Base-by-base conservation (phyloP, 2,797 vertebrate species). In the Gymnoscopelus microlampas region DNA sequence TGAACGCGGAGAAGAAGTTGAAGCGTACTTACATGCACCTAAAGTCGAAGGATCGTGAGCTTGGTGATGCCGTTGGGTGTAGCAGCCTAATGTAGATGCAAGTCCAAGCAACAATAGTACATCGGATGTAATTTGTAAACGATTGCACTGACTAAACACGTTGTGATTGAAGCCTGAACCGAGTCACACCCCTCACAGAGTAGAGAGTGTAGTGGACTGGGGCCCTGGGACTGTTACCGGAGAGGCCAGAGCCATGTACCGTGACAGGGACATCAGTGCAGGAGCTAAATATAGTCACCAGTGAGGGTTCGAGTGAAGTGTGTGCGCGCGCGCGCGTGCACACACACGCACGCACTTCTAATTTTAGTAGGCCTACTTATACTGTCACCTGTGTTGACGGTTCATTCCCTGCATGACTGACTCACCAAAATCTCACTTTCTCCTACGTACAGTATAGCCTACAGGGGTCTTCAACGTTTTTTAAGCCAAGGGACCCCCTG, bases 211-310 rank as follows among this genome's bases (percentile, higher is more conserved):
- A 5, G 32, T 4, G 32, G 32, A 3, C 32, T 35, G 39, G 15
- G 71, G 51, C 56, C 64, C 39, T 44, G 53, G 19, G 65, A 50
- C 76, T 84, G 88, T 75, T 74, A 89, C 81, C 71, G 65, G 89
- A 90, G 88, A 85, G 70, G 70, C 24, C 72, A 1, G 54, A 72
- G 83, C 74, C 82, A 85, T 74, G 26, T 61, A 44, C 44, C 65
- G 19, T 68, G 55, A 69, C 10, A 63, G 71, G 77, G 61, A 59
- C 15, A 68, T 69, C 76, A 51, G 53, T 39, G 55, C n/a, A 11
- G 29, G 9, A 7, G 2, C 89, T 90, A 93, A 92, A 90, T 81
- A 83, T 92, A 93, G 87, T 84, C 69, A 69, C 44, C 73, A 85
- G 83, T 73, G 76, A 85, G 70, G 65, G 62, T 55, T 61, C 68